Evolutionary conservation across 2,797 vertebrate species (phyloP), one percentile per base, ranked within the genome.

Genomic region (Iguana delicatissima): DNA sequence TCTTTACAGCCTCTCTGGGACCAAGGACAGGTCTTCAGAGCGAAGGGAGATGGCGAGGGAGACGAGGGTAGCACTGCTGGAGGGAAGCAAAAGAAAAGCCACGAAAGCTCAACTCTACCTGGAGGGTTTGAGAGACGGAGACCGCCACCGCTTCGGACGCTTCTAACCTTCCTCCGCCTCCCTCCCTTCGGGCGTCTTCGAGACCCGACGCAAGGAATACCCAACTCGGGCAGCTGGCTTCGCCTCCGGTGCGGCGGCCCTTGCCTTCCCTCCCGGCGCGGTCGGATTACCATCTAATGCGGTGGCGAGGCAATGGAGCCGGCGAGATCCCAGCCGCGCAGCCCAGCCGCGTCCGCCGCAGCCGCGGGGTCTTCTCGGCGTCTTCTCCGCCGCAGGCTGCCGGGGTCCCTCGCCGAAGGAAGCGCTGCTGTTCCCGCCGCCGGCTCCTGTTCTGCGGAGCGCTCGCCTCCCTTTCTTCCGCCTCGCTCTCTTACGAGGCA

Each of bases 401-500:
- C 24, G 84, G 91, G 1, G 81, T 92, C 88, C 29, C 94, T 95
- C 92, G 91, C 52, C n/a, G 64, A 55, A 10, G 83, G 62, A 3
- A 2, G 20, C 13, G 82, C 74, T 67, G 52, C n/a, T 29, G 6
- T 55, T 20, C 2, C 9, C 73, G 92, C 89, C 87, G 69, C 69
- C 20, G 13, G 57, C 20, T 46, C 18, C 59, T 2, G 84, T 87
- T 89, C 92, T 82, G 90, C 93, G 83, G 94, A 93, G 94, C 85
- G 94, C 62, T 13, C 55, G 89, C 84, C 93, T 91, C 59, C 80
- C 88, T 94, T 94, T 83, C 95, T 92, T 94, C 92, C 92, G 93
- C 94, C 95, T 94, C 86, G 90, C 94, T 96, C 96, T 95, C 94
- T 94, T 95, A 97, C 89, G 92, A 96, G 95, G 62, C 59, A 9